phyloP scores from a whole-genome alignment of 2,888 invertebrate genomes.

The Sphinx pinastri region DNA sequence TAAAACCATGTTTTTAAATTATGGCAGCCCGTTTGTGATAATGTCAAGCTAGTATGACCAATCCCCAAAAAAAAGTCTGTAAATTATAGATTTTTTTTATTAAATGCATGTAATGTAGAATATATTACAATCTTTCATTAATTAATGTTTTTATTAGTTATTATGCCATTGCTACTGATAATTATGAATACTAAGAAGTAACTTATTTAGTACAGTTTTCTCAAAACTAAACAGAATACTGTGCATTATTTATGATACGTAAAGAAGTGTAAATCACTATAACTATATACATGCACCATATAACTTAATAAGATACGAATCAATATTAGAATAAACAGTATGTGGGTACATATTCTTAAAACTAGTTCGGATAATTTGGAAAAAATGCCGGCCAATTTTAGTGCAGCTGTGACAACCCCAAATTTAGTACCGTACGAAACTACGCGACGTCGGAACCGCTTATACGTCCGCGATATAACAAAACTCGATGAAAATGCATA shows the following conservation, averaged over 20 bases:
- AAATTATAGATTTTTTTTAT: not conserved
- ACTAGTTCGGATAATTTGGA: not conserved
- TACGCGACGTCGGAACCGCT: constrained; percentile 75
- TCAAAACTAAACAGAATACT: not conserved
- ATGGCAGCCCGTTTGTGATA: constrained; percentile 4
- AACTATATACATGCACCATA: no score
- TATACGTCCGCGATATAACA: constrained; percentile 74
- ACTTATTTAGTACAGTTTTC: not conserved
- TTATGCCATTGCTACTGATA: no score
- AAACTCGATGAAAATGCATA: constrained; percentile 83
- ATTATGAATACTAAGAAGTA: no score
- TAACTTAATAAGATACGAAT: no score
- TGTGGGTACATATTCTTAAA: no score
- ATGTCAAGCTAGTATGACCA: constrained; percentile 15
- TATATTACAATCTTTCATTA: no score
- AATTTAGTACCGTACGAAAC: constrained; percentile 80
- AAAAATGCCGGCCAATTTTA: constrained; percentile 33
- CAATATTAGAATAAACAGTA: no score
- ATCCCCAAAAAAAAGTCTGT: not conserved
- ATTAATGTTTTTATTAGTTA: no score
- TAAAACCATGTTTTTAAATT: not conserved
- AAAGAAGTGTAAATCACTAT: not conserved
- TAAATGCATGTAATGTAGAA: not conserved
- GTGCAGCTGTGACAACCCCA: constrained; percentile 54
- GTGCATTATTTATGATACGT: not conserved